Percentiles rank a stretch among this genome's conserved stretches.
phyloP scores from a whole-genome alignment of 2,113 vertebrate genomes.

The Carassius auratus region DNA sequence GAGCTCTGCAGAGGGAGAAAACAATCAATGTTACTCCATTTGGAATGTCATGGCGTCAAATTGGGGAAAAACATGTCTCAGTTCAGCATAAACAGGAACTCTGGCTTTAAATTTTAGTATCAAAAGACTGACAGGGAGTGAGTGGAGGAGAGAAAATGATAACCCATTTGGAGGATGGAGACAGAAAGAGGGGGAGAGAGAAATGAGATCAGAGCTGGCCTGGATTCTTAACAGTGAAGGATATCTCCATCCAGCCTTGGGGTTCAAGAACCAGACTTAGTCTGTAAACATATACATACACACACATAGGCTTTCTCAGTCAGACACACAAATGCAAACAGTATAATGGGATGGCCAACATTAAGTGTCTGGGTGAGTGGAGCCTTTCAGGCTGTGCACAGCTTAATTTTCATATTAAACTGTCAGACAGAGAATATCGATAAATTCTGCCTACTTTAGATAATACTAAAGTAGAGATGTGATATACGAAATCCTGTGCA shows the following conservation, averaged over 20 bases:
- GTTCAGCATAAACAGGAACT: not conserved
- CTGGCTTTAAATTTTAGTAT: constrained; percentile 13
- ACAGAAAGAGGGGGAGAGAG: not conserved
- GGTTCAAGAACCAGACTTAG: not conserved
- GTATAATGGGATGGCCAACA: not conserved
- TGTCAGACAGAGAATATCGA: not conserved
- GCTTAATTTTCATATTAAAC: constrained; percentile 19
- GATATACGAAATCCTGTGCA: not conserved
- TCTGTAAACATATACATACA: constrained; percentile 15
- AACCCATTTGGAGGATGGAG: not conserved
- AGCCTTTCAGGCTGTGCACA: not conserved
- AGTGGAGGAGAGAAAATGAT: not conserved
- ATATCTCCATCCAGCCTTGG: not conserved
- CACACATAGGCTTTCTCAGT: constrained; percentile 9
- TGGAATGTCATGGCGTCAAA: not conserved
- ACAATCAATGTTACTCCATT: constrained; percentile 30
- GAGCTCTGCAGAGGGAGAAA: constrained; percentile 80
- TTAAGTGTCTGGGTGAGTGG: not conserved
- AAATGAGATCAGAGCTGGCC: constrained; percentile 54
- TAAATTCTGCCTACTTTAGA: constrained; percentile 4
- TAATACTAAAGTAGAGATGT: not conserved
- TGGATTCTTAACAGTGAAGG: constrained; percentile 16
- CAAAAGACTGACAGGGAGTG: not conserved
- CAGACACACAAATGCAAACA: constrained; percentile 5
- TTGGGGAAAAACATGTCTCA: not conserved